Percentiles rank a stretch among this genome's conserved stretches.
Evolutionary conservation across 2,797 vertebrate species (phyloP).

Genomic region (Paedocypris micromegethes): DNA sequence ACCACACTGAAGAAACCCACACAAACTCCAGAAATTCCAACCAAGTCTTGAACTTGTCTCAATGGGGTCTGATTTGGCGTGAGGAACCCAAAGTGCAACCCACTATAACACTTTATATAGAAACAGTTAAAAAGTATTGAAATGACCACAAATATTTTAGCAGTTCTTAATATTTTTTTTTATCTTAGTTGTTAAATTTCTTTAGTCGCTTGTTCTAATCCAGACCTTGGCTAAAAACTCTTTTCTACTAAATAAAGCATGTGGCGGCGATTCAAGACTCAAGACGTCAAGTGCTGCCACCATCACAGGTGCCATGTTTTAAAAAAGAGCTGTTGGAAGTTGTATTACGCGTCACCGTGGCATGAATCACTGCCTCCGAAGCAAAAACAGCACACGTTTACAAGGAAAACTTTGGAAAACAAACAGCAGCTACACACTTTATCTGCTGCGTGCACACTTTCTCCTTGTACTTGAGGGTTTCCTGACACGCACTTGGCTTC

Average conservation of each 20-base stretch:
- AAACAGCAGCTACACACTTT: constrained; percentile 7
- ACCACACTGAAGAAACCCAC: too few relatives aligned
- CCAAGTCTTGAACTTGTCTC: too few relatives aligned
- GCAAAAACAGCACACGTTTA: constrained; percentile 23
- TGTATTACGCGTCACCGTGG: constrained; percentile 12
- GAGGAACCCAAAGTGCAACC: too few relatives aligned
- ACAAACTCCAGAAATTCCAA: too few relatives aligned
- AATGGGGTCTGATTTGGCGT: too few relatives aligned
- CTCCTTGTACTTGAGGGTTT: constrained; percentile 28
- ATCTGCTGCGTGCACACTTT: constrained; percentile 9
- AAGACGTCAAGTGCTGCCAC: constrained; percentile 21
- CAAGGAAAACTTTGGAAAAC: constrained; percentile 25
- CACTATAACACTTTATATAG: too few relatives aligned
- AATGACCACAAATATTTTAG: too few relatives aligned
- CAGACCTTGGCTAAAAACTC: too few relatives aligned
- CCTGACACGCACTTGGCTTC: constrained; percentile 31
- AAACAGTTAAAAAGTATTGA: too few relatives aligned
- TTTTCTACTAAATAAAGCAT: constrained; percentile 22
- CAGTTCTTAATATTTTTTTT: too few relatives aligned
- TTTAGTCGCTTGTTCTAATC: too few relatives aligned
- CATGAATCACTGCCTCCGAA: constrained; percentile 37
- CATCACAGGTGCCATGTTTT: constrained; percentile 23
- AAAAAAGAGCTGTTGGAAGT: constrained; percentile 36
- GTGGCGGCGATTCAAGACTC: constrained; percentile 14
- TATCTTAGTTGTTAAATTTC: too few relatives aligned